These are phyloP conservation scores for Holacanthella duospinosa DNA, from an alignment of 2,888 invertebrate species.

Conservation along the genomic window DNA sequence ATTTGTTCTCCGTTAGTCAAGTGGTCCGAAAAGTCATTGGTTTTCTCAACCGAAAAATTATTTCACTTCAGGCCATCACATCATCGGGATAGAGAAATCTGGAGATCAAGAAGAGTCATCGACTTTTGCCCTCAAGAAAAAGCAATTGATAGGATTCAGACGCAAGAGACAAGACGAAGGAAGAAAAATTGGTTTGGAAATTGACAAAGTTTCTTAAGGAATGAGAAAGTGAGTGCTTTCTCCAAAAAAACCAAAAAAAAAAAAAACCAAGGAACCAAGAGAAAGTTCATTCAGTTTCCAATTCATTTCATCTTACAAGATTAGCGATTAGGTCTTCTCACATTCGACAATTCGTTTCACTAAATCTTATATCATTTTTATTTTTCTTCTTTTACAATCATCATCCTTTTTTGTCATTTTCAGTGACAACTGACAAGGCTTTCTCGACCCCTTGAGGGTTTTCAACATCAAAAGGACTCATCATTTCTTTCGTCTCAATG, in stretches of 20 bases:
- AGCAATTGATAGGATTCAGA: not conserved
- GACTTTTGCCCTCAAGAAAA: not conserved
- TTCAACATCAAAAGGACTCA: not conserved
- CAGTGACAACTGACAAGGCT: too few species aligned
- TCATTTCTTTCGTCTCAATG: too few species aligned
- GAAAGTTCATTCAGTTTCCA: not conserved
- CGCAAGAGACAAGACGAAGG: not conserved
- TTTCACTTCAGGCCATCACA: constrained; percentile 29
- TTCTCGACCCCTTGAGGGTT: not conserved
- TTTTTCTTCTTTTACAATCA: too few species aligned
- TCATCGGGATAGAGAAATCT: not conserved
- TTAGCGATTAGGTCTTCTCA: not conserved
- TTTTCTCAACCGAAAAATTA: constrained; percentile 33
- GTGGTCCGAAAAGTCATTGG: constrained; percentile 32
- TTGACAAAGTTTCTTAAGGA: not conserved
- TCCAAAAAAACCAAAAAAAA: too few species aligned
- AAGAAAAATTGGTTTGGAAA: not conserved
- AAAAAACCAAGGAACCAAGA: not conserved
- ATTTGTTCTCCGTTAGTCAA: constrained; percentile 35
- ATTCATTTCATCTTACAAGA: not conserved
- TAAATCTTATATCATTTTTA: not conserved
- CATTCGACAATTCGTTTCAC: not conserved
- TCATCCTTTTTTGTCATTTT: not conserved
- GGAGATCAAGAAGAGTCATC: not conserved
- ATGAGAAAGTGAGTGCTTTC: not conserved